phyloP scores from a whole-genome alignment of 2,113 vertebrate genomes.

The Panthera tigris region DNA sequence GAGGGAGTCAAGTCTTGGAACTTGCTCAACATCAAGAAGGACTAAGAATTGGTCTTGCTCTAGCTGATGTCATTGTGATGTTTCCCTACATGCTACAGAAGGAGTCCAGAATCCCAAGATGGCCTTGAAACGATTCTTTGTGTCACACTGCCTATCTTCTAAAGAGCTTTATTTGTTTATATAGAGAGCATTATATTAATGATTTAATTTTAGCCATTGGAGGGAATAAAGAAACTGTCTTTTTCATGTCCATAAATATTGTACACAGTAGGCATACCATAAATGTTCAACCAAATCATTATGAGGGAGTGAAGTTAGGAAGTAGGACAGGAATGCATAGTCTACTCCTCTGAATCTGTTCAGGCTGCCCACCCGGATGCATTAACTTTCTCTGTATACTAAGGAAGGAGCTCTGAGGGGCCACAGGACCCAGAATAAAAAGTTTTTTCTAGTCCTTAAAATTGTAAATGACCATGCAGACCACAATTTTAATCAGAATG shows the following conservation, averaged over 20 bases:
- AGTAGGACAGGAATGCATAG: neutral
- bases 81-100: neutral
- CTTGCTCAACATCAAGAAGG: constrained; percentile 44
- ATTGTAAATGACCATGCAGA: neutral
- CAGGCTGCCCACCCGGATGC: neutral
- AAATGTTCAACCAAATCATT: neutral
- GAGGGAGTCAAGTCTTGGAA: constrained; percentile 52
- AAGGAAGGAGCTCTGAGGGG: neutral
- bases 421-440: neutral
- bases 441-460: constrained; percentile 22
- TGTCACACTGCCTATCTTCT: constrained; percentile 24
- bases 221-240: constrained; percentile 21
- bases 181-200: neutral
- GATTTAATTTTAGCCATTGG: constrained; percentile 42
- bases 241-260: neutral
- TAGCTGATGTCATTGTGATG: constrained; percentile 32
- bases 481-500: constrained; percentile 13
- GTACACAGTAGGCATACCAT: neutral
- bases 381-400: constrained; percentile 19
- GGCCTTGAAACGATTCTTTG: neutral
- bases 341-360: neutral
- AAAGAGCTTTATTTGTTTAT: constrained; percentile 46
- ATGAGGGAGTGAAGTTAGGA: neutral
- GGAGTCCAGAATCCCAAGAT: neutral
- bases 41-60: constrained; percentile 6